Evolutionary conservation across 2,797 vertebrate species (phyloP), one percentile per base, ranked within the genome.

Genomic region (Chaunax sp.): DNA sequence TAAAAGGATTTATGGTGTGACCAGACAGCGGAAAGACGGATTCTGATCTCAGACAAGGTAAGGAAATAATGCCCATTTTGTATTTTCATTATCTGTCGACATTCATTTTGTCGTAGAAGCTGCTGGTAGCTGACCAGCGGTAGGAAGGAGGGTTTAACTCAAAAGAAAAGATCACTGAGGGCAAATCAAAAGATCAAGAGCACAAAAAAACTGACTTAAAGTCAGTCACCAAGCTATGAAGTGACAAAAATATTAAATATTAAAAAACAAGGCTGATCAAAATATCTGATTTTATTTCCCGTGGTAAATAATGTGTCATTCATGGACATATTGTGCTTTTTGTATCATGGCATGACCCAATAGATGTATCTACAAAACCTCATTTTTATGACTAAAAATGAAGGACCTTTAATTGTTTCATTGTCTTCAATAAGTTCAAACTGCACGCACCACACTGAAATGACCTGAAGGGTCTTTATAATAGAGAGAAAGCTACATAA

Each of bases 1-100:
- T 60, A 64, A 72, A 75, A 67, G 15, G 26, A 64, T 19, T 20
- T 14, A 11, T 35, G 18, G 11, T 26, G 5, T 22, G 7, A 58
- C 11, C 41, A 72, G 47, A 28, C 37, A n/a, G 41, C 22, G 47
- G 33, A 52, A 33, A 28, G 23, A 14, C 22, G 13, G 18, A 37
- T 18, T 33, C 8, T 15, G 1, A 30, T 33, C 30, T 44, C 18
- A 58, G 30, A 23, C 35, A 18, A 6, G 12, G 30, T 35, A 2
- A 23, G 19, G 19, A 33, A 20, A n/a, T 46, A 50, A 60, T 7
- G 14, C 20, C 16, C 16, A 25, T 20, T 5, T 66, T 65, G 46
- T 23, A 26, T 35, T 43, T 28, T 19, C 13, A 35, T 51, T 25
- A 50, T 50, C 16, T 53, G 14, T 28, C n/a, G 0, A 54, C 35